A percentile compares a stretch with the other conserved stretches of the same genome.
Evolutionary conservation across 2,113 vertebrate genomes (phyloP).

Genomic region (Phylloscopus trochilus): DNA sequence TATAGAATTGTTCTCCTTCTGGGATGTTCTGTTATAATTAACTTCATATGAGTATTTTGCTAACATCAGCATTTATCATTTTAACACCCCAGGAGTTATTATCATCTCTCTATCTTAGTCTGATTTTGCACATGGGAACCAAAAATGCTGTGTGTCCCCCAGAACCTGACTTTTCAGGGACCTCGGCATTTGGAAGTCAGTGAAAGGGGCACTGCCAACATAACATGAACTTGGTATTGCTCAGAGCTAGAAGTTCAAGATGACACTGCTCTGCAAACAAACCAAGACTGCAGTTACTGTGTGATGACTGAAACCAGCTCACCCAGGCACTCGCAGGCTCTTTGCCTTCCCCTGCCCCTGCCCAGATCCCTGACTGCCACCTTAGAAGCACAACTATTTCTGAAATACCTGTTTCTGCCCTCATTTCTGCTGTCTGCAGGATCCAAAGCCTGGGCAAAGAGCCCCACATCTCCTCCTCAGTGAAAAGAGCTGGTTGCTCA

Average conservation of each 20-base stretch:
- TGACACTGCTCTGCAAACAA: not conserved
- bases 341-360: accelerated
- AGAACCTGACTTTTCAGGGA: not conserved
- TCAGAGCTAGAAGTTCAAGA: not conserved
- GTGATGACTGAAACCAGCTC: not conserved
- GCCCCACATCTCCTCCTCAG: accelerated
- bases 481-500: not conserved
- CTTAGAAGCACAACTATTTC: accelerated
- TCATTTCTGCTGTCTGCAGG: not conserved
- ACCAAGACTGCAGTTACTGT: not conserved
- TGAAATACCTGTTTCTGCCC: not conserved
- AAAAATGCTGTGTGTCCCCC: not conserved
- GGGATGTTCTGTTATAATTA: slow-evolving; percentile 49
- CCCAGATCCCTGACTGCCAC: not conserved
- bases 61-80: slow-evolving; percentile 33
- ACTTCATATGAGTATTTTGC: not conserved
- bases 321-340: not conserved
- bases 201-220: not conserved
- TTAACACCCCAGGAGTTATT: not conserved
- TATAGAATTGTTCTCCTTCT: slow-evolving; percentile 42
- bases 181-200: not conserved
- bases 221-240: not conserved
- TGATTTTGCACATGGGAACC: not conserved
- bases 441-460: not conserved
- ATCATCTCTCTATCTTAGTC: not conserved